Percentiles rank a stretch among this genome's conserved stretches.
These are phyloP conservation scores for Mormyrus proboscirostris DNA, from an alignment of 2,797 vertebrate species.

Conservation along the genomic window DNA sequence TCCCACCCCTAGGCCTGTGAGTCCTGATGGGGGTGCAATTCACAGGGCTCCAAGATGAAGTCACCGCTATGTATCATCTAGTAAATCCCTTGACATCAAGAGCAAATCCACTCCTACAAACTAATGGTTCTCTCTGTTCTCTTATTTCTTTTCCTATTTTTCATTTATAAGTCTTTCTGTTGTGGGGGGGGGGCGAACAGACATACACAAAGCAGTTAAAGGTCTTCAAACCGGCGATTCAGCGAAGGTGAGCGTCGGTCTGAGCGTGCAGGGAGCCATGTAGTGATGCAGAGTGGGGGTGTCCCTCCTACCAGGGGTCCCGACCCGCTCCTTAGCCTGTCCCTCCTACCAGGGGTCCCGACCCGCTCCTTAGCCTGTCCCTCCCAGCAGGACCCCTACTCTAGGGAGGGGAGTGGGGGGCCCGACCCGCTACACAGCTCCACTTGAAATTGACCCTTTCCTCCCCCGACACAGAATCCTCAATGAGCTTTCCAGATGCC, in stretches of 20 bases:
- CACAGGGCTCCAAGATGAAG: conserved; percentile 28
- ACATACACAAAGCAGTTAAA: not conserved
- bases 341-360: conserved; percentile 18
- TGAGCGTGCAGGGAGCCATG: not conserved
- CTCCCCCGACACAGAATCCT: conserved; percentile 52
- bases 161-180: not conserved
- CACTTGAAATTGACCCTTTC: conserved; percentile 64
- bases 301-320: conserved; percentile 23
- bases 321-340: conserved; percentile 22
- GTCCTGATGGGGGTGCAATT: conserved; percentile 26
- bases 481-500: conserved; percentile 60
- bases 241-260: not conserved
- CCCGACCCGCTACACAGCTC: conserved; percentile 45
- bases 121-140: not conserved
- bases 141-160: not conserved
- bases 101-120: not conserved
- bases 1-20: conserved; percentile 33
- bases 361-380: conserved; percentile 31
- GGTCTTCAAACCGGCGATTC: not conserved
- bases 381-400: conserved; percentile 31
- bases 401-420: conserved; percentile 42
- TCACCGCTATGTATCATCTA: conserved; percentile 37
- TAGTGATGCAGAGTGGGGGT: conserved; percentile 4
- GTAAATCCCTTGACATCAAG: not conserved
- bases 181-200: not conserved